Evolutionary conservation across 2,888 invertebrate genomes (phyloP).

Genomic region (Mechanitis messenoides): DNA sequence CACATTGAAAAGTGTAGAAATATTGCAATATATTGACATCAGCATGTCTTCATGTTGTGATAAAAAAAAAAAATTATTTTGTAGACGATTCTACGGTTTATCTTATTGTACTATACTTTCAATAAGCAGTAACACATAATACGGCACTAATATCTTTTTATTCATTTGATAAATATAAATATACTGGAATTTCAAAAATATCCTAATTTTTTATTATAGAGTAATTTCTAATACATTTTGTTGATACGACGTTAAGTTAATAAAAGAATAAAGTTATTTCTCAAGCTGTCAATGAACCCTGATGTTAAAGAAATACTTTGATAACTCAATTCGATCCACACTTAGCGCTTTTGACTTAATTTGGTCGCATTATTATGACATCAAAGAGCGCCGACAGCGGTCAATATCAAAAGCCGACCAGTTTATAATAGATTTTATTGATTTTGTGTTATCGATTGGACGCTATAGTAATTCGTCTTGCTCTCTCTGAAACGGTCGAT

Average conservation of each 20-base stretch:
- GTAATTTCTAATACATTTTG: too few species aligned
- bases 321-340: constrained; percentile 73
- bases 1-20: too few species aligned
- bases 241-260: too few species aligned
- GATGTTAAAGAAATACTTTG: constrained; percentile 65
- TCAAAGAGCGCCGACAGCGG: constrained; percentile 67
- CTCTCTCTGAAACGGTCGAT: constrained; percentile 59
- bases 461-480: constrained; percentile 49
- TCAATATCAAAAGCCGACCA: constrained; percentile 57
- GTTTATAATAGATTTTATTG: constrained; percentile 65
- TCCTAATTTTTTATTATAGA: too few species aligned
- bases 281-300: constrained; percentile 23
- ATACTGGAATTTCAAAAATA: too few species aligned
- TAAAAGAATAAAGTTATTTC: neutral
- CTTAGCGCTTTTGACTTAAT: constrained; percentile 72
- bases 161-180: too few species aligned
- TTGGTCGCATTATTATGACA: constrained; percentile 71
- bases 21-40: too few species aligned
- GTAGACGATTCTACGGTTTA: too few species aligned
- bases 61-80: constrained; percentile 3
- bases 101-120: too few species aligned
- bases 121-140: neutral
- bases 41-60: too few species aligned
- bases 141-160: too few species aligned
- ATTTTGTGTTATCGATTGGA: constrained; percentile 66